Evolutionary conservation across 1,140 invertebrate genomes (phyloP).

Genomic region (Drosophila varians): DNA sequence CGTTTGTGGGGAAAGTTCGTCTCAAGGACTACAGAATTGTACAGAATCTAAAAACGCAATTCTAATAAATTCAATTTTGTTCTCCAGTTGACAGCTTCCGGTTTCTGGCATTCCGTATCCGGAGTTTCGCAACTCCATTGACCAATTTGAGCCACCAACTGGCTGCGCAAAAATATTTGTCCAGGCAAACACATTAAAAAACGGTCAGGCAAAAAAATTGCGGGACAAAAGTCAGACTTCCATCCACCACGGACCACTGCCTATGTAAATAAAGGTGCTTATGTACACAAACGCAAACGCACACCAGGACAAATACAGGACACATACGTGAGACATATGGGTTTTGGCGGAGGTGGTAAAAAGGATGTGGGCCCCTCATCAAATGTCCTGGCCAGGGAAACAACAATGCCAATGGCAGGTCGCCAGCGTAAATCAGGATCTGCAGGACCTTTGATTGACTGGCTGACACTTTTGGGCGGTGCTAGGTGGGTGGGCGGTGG

Average conservation of each 20-base stretch:
- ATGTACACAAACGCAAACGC: conserved; percentile 16
- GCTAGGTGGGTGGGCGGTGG: background rate
- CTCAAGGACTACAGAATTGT: background rate
- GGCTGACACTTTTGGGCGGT: conserved; percentile 43
- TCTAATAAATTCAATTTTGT: background rate
- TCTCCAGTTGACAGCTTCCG: conserved; percentile 8
- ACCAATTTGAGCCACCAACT: conserved; percentile 42
- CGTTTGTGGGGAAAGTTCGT: background rate
- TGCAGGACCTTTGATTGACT: conserved; percentile 69
- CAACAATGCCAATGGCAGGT: conserved; percentile 55
- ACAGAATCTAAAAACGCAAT: no score
- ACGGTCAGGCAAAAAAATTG: conserved; percentile 18
- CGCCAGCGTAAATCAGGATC: conserved; percentile 79
- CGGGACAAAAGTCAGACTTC: conserved; percentile 13
- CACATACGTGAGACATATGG: background rate
- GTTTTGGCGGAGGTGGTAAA: background rate
- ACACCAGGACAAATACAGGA: conserved; percentile 18
- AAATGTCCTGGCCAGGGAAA: conserved; percentile 58
- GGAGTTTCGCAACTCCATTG: conserved; percentile 20
- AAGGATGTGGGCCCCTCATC: conserved; percentile 22
- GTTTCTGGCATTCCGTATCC: background rate
- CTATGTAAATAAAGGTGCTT: conserved; percentile 43
- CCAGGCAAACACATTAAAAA: conserved; percentile 46
- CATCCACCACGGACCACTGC: conserved; percentile 43
- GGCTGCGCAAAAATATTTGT: conserved; percentile 43